These are phyloP conservation scores for Silurus meridionalis DNA, from an alignment of 2,113 vertebrate species.

Conservation along the genomic window DNA sequence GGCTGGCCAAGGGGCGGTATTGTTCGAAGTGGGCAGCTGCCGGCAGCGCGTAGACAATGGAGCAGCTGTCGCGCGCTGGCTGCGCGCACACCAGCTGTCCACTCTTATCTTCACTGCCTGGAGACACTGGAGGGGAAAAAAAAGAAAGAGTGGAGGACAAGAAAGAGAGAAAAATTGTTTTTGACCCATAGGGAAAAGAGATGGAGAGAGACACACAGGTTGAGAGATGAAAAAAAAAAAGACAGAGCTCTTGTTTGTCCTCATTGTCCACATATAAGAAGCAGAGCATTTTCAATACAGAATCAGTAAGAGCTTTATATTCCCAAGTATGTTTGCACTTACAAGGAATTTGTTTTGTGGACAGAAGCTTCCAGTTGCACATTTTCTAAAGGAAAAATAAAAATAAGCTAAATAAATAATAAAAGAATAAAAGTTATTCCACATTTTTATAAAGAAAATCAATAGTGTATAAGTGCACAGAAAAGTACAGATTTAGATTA, in stretches of 20 bases:
- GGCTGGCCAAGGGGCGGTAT: conserved; percentile 83
- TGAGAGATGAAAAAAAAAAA: background rate
- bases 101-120: conserved; percentile 97
- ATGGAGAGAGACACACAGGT: conserved; percentile 53
- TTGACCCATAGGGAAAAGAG: conserved; percentile 90
- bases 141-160: conserved; percentile 66
- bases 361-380: no score
- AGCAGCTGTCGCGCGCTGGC: conserved; percentile 98
- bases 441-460: no score
- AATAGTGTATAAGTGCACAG: no score
- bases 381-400: no score
- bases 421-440: no score
- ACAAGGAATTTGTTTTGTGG: no score
- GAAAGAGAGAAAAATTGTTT: conserved; percentile 75
- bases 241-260: conserved; percentile 78
- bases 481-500: no score
- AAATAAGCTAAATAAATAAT: background rate
- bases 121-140: conserved; percentile 88
- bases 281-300: conserved; percentile 59
- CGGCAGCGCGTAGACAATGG: conserved; percentile 95
- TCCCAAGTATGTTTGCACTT: no score
- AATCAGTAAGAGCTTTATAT: no score
- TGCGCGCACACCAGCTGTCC: conserved; percentile 99
- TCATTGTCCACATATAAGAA: conserved; percentile 71
- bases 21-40: conserved; percentile 88